These are phyloP conservation scores for Sebastes taczanowskii DNA, from an alignment of 2,797 vertebrate genomes.

Conservation along the genomic window DNA sequence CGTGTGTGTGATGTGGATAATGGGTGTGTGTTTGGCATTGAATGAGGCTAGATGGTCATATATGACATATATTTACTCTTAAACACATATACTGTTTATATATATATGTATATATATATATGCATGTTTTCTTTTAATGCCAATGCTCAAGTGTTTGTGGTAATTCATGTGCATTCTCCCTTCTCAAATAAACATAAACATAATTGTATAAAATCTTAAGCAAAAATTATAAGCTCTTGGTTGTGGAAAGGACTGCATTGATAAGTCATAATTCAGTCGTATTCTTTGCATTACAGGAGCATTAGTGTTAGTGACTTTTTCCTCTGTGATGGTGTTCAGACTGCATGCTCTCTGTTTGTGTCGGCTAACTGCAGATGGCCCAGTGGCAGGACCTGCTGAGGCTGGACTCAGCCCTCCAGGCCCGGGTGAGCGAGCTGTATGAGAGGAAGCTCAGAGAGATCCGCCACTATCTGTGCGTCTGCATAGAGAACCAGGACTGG, in stretches of 20 bases:
- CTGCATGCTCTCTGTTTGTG: not conserved
- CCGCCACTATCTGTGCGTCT: constrained; percentile 37
- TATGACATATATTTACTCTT: no score
- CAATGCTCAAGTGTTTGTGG: no score
- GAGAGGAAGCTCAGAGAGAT: constrained; percentile 36
- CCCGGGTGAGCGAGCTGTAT: constrained; percentile 41
- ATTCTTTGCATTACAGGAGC: not conserved
- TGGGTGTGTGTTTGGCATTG: no score
- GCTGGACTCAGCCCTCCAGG: constrained; percentile 39
- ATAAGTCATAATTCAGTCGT: no score
- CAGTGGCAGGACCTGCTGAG: constrained; percentile 65
- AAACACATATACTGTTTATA: no score
- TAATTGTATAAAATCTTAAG: not conserved
- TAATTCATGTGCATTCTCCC: no score
- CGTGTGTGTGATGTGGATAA: no score
- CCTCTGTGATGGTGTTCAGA: not conserved
- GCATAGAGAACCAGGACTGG: constrained; percentile 72
- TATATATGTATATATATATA: no score
- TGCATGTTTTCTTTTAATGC: no score
- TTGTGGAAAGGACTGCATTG: not conserved
- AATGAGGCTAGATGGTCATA: no score
- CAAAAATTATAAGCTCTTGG: not conserved
- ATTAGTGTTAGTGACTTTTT: not conserved
- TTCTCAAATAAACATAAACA: no score
- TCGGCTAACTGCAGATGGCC: constrained; percentile 44